Evolutionary conservation across 64 coral and sea anemone genomes (phyloP).

Genomic region (Astreopora myriophthalma): DNA sequence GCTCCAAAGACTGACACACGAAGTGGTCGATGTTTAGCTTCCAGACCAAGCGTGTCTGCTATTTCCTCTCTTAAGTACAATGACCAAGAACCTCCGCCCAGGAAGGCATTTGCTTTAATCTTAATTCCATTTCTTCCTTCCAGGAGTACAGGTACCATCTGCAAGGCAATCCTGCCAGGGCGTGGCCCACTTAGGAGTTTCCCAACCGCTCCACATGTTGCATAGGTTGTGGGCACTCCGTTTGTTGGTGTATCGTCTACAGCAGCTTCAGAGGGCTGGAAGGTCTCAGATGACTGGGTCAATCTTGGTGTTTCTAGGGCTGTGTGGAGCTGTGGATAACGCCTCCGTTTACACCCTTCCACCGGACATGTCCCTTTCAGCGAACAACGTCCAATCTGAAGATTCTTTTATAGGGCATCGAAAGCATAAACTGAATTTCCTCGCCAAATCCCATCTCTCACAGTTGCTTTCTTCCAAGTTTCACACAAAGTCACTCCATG

Average conservation of each 20-base stretch:
- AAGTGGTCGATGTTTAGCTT: too few relatives aligned
- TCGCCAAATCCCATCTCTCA: background rate
- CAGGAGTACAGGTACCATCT: too few relatives aligned
- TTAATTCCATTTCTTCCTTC: too few relatives aligned
- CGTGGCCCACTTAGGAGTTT: background rate
- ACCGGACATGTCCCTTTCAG: background rate
- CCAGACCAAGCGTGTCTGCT: too few relatives aligned
- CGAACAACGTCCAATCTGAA: background rate
- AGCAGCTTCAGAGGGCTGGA: background rate
- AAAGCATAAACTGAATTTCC: too few relatives aligned
- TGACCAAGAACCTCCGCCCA: slow-evolving; percentile 1
- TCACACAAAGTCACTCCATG: too few relatives aligned
- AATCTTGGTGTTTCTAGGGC: background rate
- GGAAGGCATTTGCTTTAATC: too few relatives aligned
- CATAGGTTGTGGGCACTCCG: too few relatives aligned
- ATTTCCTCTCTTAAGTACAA: background rate
- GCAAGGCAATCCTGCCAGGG: too few relatives aligned
- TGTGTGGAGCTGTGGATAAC: background rate
- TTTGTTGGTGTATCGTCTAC: too few relatives aligned
- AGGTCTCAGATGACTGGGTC: background rate
- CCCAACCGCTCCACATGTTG: background rate
- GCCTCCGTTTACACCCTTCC: background rate
- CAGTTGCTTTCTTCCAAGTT: background rate
- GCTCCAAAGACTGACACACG: too few relatives aligned
- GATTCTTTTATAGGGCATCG: too few relatives aligned